Conservation (phyloP, 2,888 invertebrate genomes). For the Colostygia pectinataria region DNA sequence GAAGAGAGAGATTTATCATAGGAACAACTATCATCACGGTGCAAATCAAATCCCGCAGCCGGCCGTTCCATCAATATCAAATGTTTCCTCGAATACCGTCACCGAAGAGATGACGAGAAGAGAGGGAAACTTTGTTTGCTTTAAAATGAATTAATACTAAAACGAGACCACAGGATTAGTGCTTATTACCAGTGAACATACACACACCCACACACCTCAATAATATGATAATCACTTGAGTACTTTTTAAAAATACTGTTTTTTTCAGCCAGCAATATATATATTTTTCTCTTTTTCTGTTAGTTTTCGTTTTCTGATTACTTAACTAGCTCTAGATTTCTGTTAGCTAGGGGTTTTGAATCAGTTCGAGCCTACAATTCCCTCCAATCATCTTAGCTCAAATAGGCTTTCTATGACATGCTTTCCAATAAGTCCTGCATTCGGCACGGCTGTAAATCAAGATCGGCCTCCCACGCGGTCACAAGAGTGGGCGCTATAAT, state of each 20-base stretch:
- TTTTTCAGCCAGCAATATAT: too few relatives aligned
- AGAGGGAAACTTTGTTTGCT: constrained; percentile 12
- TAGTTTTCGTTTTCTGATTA: too few relatives aligned
- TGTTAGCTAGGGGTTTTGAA: background rate
- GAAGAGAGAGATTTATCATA: constrained; percentile 23
- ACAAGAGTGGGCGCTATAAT: constrained; percentile 61
- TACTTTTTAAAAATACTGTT: too few relatives aligned
- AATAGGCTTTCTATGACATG: constrained; percentile 21
- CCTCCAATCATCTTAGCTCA: constrained; percentile 11
- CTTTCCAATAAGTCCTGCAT: constrained; percentile 23
- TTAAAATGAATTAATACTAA: constrained; percentile 14
- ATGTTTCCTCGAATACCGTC: constrained; percentile 16
- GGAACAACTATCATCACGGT: constrained; percentile 18
- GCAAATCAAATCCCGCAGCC: constrained; percentile 23
- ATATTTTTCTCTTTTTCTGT: too few relatives aligned
- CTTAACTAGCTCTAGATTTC: too few relatives aligned
- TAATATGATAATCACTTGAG: too few relatives aligned
- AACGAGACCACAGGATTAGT: constrained; percentile 10
- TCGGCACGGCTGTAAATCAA: constrained; percentile 33
- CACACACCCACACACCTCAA: too few relatives aligned
- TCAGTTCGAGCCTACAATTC: constrained; percentile 2
- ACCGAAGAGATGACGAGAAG: constrained; percentile 4
- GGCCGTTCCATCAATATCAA: constrained; percentile 23
- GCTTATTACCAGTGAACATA: too few relatives aligned
- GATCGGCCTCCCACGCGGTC: constrained; percentile 41